Evolutionary conservation across 2,113 vertebrate genomes (phyloP), one percentile per base, ranked within the genome.

Genomic region (Mobula hypostoma): DNA sequence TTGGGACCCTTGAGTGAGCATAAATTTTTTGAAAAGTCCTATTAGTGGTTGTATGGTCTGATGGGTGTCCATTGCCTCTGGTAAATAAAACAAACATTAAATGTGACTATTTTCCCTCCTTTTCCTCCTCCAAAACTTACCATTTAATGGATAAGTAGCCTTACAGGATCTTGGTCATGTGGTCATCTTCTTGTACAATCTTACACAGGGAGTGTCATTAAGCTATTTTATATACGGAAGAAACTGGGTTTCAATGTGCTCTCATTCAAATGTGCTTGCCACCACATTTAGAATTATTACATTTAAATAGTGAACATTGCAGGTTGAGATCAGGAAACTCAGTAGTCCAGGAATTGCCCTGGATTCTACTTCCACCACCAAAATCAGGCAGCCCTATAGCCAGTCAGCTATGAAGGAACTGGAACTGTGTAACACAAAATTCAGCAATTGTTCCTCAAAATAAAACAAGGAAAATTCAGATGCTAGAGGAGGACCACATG

Each of bases 1-100:
- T 24, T 93, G 90, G 68, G 68, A 72, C n/a, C 90, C 72, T n/a
- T 48, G 36, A 93, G 72, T 27, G 68, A 93, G 32, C 68, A 93
- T 74, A 70, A 90, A 72, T 93, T 93, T 93, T 93, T 93, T 93
- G 58, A 74, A 93, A 74, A 74, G 91, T 40, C 91, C 19, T 70
- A 93, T 93, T 93, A 93, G 91, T 56, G 68, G 68, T 74, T 74
- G 70, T 93, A 74, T 93, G 3, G 40, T 36, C 68, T 93, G 70
- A 74, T 93, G 68, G 21, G 14, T 74, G 68, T 68, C 61, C 32
- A 90, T 32, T 90, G 85, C 85, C 85, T 66, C 61, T 19, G 29
- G 29, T 90, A 66, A 90, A 90, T 90, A 90, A 90, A 90, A 15
- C 61, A 68, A 90, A 66, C 85, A 90, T 90, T 90, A 90, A n/a